These are phyloP conservation scores for Notolepis coatsorum DNA, from an alignment of 2,797 vertebrate genomes.

Conservation along the genomic window DNA sequence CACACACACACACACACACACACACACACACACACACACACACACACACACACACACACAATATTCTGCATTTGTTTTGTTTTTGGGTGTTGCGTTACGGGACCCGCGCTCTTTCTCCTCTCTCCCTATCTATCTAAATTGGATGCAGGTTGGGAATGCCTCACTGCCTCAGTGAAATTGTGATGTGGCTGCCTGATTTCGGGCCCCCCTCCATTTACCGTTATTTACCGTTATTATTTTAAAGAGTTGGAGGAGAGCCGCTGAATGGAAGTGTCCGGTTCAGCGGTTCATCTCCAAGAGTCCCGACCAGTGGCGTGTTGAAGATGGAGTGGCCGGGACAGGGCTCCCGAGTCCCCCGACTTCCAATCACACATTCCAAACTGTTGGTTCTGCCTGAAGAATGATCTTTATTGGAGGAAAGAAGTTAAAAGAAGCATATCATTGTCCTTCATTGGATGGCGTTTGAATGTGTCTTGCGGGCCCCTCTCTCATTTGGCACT, in stretches of 20 bases:
- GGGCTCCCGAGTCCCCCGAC: conserved; percentile 69
- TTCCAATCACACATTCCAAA: conserved; percentile 81
- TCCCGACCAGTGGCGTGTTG: conserved; percentile 77
- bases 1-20: conserved; percentile 15
- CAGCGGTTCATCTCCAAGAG: conserved; percentile 70
- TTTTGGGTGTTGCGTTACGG: conserved; percentile 56
- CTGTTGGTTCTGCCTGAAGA: conserved; percentile 82
- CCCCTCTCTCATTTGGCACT: conserved; percentile 44
- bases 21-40: conserved; percentile 18
- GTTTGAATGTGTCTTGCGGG: conserved; percentile 50
- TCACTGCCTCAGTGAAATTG: conserved; percentile 77
- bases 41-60: conserved; percentile 28
- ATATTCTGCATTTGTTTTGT: conserved; percentile 69
- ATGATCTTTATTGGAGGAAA: conserved; percentile 76
- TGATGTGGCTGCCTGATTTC: conserved; percentile 73
- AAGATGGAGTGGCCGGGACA: conserved; percentile 72
- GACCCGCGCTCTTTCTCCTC: conserved; percentile 33
- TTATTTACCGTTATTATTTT: conserved; percentile 80
- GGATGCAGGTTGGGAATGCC: conserved; percentile 77
- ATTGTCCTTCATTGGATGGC: conserved; percentile 73
- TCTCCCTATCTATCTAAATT: conserved; percentile 70
- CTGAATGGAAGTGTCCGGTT: conserved; percentile 67
- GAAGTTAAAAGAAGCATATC: conserved; percentile 81
- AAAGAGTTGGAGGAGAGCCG: conserved; percentile 54
- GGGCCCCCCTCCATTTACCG: conserved; percentile 67